Percentiles rank a stretch among this genome's conserved stretches.
phyloP scores from a whole-genome alignment of 2,113 vertebrate genomes.

The Ptilorrhoa leucosticta region DNA sequence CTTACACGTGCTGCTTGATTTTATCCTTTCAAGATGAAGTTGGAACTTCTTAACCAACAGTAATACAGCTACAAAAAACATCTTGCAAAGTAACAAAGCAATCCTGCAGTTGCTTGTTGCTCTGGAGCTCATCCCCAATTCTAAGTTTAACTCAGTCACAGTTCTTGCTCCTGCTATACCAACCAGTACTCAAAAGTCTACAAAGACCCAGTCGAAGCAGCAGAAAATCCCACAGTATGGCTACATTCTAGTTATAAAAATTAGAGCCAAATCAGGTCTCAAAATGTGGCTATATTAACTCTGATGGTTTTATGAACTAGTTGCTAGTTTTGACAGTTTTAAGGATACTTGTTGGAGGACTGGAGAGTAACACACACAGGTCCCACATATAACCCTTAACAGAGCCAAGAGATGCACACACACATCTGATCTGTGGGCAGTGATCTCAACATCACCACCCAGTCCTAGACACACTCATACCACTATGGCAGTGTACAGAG shows the following conservation, averaged over 20 bases:
- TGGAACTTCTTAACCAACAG: not conserved
- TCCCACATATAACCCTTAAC: not conserved
- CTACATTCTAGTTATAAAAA: not conserved
- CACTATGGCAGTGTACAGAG: not conserved
- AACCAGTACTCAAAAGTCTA: not conserved
- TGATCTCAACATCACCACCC: not conserved
- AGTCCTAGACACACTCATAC: not conserved
- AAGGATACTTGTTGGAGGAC: accelerated
- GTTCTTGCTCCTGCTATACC: not conserved
- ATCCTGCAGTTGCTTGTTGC: not conserved
- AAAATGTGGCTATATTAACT: not conserved
- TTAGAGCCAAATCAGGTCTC: not conserved
- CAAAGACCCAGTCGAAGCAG: not conserved
- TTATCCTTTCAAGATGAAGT: not conserved
- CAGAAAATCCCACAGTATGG: not conserved
- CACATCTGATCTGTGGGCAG: not conserved
- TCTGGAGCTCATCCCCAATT: not conserved
- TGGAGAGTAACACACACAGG: not conserved
- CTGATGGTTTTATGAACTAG: not conserved
- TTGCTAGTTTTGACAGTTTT: not conserved
- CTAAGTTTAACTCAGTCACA: not conserved
- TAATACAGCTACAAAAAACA: not conserved
- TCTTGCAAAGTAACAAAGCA: not conserved
- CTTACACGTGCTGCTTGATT: not conserved
- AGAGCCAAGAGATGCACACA: not conserved